These are phyloP conservation scores for Amazona vittata DNA, from an alignment of 2,113 vertebrate genomes.

Conservation along the genomic window DNA sequence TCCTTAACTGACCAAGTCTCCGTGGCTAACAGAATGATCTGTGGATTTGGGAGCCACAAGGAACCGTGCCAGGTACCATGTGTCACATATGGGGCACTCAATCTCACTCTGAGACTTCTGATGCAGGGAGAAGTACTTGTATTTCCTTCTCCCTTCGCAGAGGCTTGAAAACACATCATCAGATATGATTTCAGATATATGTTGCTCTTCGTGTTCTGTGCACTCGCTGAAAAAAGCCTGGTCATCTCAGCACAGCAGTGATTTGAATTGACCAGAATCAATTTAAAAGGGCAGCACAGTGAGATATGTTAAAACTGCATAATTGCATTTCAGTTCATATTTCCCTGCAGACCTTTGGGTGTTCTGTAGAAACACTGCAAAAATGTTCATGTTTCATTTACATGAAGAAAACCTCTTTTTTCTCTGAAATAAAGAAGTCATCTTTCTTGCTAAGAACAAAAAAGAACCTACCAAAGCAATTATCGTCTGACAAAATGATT, in stretches of 20 bases:
- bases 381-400: neutral
- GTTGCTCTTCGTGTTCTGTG: neutral
- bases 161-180: neutral
- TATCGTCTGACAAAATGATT: neutral
- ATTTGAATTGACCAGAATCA: neutral
- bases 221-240: neutral
- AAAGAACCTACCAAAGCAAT: neutral
- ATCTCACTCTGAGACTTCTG: neutral
- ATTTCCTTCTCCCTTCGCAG: neutral
- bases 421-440: neutral
- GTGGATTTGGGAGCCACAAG: neutral
- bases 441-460: neutral
- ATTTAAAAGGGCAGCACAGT: neutral
- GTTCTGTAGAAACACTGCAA: neutral
- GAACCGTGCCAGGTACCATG: neutral
- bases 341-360: neutral
- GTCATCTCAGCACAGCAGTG: neutral
- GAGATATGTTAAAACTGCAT: neutral
- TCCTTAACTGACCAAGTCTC: neutral
- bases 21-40: rapidly evolving
- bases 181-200: neutral
- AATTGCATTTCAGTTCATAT: neutral
- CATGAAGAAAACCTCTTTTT: neutral
- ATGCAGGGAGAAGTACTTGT: neutral
- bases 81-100: rapidly evolving